Conservation (phyloP, 1,140 invertebrate genomes). For the Muscidifurax raptorellus region DNA sequence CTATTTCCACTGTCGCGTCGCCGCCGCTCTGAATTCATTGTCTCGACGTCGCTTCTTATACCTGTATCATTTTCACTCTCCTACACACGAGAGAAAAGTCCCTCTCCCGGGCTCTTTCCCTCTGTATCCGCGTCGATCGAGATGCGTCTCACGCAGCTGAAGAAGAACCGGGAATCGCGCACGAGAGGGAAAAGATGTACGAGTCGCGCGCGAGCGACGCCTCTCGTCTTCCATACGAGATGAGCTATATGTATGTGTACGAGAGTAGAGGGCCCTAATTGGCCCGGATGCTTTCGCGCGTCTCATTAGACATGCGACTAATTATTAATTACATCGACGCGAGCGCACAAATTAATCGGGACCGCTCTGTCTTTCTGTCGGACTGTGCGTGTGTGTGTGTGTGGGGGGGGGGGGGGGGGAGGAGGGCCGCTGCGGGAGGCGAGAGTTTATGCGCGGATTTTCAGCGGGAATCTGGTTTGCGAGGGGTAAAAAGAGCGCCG, state of each 20-base stretch:
- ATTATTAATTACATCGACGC: conserved; percentile 67
- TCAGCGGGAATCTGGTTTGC: conserved; percentile 7
- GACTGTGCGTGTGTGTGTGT: too few species aligned
- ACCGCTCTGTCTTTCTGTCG: neutral
- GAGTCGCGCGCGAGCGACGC: conserved; percentile 21
- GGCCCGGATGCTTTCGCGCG: conserved; percentile 57
- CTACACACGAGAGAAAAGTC: too few species aligned
- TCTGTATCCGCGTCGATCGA: neutral
- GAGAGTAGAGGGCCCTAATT: conserved; percentile 57
- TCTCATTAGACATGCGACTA: conserved; percentile 67
- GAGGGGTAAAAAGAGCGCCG: neutral
- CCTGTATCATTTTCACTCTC: neutral
- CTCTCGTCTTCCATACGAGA: conserved; percentile 32
- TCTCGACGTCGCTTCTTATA: neutral
- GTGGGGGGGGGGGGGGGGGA: conserved; percentile 8
- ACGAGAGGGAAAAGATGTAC: neutral
- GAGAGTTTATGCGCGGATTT: conserved; percentile 32
- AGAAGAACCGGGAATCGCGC: neutral
- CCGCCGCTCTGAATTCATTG: neutral
- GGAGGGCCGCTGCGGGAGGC: conserved; percentile 55
- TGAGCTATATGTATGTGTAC: neutral
- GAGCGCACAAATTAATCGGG: conserved; percentile 62
- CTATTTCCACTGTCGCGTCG: conserved; percentile 6
- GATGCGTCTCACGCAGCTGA: conserved; percentile 20
- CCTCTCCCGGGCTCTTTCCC: neutral